Evolutionary conservation across 2,797 vertebrate genomes (phyloP), one percentile per base, ranked within the genome.

Genomic region (Phoebastria nigripes): DNA sequence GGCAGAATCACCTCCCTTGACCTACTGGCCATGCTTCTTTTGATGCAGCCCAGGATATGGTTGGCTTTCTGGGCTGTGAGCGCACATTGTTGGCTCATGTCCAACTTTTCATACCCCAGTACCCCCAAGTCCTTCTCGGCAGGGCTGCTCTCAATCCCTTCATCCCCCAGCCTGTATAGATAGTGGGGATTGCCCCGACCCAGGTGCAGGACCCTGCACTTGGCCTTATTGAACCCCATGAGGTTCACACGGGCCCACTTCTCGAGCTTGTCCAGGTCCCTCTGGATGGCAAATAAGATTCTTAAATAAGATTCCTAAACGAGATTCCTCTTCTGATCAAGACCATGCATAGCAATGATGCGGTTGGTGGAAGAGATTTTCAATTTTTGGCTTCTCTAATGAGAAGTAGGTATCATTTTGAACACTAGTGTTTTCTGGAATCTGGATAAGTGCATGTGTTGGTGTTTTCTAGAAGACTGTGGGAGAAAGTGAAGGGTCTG

Each of bases 121-220:
- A 46, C 7, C 7, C 15, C 41, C 33, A 35, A 15, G 25, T 31
- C 26, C 51, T 49, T 44, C 47, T 55, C 33, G 0, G 3, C 33
- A 52, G 56, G 16, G 19, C 4, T 82, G 20, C 26, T 82, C 33
- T 62, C 33, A 31, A 11, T 35, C 37, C 66, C 33, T 44, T 71
- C 15, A 59, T 24, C 18, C 15, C 8, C 2, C 24, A 82, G 56
- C 13, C 39, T 37, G 10, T 71, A 26, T 31, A 44, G 37, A 42
- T 61, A 61, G 17, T 2, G 2, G 15, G 17, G 15, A 1, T 55
- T 54, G 10, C n/a, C 21, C 8, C 0, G 1, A 37, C 26, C 8
- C 8, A 31, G 8, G 8, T 55, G 41, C 20, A 44, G 16, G 20
- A 42, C 33, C 13, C 31, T 44, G 16, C 37, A 29, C 24, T 51